These are phyloP conservation scores for Zapus hudsonius DNA, from an alignment of 2,113 vertebrate species.

Conservation along the genomic window DNA sequence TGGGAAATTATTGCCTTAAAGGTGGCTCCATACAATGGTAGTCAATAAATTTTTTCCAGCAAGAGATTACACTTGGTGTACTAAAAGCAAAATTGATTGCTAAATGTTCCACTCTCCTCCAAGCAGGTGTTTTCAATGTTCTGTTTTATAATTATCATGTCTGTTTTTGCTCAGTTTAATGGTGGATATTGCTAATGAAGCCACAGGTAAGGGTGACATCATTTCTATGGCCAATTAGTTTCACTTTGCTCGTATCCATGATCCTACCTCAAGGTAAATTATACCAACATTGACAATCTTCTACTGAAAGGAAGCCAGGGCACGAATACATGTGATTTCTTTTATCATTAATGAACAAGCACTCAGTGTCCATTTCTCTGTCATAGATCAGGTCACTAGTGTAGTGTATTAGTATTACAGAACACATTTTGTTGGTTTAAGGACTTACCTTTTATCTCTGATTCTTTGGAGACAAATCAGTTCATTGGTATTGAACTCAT, in stretches of 20 bases:
- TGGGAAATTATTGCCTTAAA: constrained; percentile 17
- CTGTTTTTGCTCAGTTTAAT: neutral
- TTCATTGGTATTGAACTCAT: constrained; percentile 73
- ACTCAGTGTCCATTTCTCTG: neutral
- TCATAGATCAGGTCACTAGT: neutral
- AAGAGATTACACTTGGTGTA: neutral
- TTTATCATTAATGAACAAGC: neutral
- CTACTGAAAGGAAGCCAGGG: neutral
- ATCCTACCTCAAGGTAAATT: constrained; percentile 33
- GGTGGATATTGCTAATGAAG: constrained; percentile 28
- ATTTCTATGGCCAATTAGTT: constrained; percentile 40
- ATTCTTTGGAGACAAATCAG: constrained; percentile 69
- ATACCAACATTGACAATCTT: constrained; percentile 42
- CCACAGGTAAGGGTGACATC: neutral
- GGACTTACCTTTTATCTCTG: constrained; percentile 12
- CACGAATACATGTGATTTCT: neutral
- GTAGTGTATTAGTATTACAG: neutral
- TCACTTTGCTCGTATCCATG: constrained; percentile 50
- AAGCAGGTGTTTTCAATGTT: constrained; percentile 28
- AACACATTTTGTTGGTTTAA: constrained; percentile 15
- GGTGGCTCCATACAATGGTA: neutral
- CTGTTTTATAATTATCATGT: neutral
- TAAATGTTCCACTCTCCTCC: neutral
- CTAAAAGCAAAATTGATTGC: constrained; percentile 16
- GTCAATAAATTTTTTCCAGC: neutral